Conservation (phyloP, 2,113 vertebrate genomes). For the Ellobius talpinus region DNA sequence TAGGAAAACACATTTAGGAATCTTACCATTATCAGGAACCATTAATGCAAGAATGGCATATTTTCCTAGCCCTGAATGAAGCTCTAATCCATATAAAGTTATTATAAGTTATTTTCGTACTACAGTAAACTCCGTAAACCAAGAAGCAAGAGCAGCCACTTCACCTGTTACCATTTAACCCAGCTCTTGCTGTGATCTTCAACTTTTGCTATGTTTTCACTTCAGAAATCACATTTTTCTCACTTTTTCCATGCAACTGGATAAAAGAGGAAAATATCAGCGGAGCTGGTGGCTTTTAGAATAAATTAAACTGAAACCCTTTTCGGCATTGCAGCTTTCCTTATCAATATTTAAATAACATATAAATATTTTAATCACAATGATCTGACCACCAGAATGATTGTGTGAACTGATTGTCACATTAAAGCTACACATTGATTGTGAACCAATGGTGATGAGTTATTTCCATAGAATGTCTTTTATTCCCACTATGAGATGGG, state of each 20-base stretch:
- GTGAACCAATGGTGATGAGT: neutral
- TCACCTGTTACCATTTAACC: neutral
- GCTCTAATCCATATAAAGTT: neutral
- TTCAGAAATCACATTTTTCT: slow-evolving; percentile 25
- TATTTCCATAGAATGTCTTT: neutral
- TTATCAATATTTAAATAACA: slow-evolving; percentile 58
- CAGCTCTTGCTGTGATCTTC: neutral
- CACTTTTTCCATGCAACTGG: neutral
- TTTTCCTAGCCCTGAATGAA: neutral
- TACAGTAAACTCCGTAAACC: neutral
- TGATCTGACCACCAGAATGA: slow-evolving; percentile 6
- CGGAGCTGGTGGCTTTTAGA: neutral
- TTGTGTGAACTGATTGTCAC: neutral
- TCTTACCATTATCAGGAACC: neutral
- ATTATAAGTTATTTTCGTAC: neutral
- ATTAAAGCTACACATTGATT: neutral
- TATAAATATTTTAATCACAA: slow-evolving; percentile 40
- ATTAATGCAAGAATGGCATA: neutral
- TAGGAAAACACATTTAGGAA: neutral
- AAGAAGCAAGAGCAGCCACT: neutral
- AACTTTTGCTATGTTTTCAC: neutral
- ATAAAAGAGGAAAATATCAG: neutral
- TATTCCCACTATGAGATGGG: neutral
- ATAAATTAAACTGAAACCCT: neutral
- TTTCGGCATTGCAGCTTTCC: slow-evolving; percentile 21